Evolutionary conservation across 1,140 invertebrate species (phyloP), one percentile per base, ranked within the genome.

Genomic region (Eueides isabella): DNA sequence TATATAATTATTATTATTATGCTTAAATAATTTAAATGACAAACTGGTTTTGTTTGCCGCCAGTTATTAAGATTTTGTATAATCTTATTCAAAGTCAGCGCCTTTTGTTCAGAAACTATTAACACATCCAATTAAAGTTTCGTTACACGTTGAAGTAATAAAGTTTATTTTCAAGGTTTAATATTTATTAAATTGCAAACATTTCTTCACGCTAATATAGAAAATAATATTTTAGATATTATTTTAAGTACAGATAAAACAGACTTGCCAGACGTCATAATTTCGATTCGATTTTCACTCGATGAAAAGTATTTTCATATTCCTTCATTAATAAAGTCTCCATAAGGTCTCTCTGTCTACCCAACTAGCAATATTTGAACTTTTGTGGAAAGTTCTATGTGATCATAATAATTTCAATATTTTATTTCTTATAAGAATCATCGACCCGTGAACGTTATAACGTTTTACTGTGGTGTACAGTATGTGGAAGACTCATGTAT

Each of bases 61-160:
- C 7, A 11, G 12, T 55, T 55, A 9, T 23, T 11, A 55, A 12
- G 44, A 2, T 26, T 26, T 55, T 7, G 44, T 11, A 55, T 23
- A 55, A 19, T 55, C 19, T 11, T 11, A 23, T 23, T 12, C 44
- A 55, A 55, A 55, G 19, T 26, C 44, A 48, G 19, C 19, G 19
- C 19, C 44, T 48, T 48, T 48, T 48, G 44, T 48, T 48, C 11
- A 9, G 44, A 23, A 48, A 48, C 44, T 48, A 48, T 48, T 48
- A 48, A 48, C 16, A 48, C 44, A 48, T 23, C 44, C 19, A 55
- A 26, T 55, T 55, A 55, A 55, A 55, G 44, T 23, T 19, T 55
- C 19, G 19, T 55, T 23, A 38, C 35, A 23, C 44, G 19, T 2
- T 55, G 44, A 55, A 9, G 19, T 55, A 12, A 55, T 19, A 11